Conservation (phyloP, 2,113 vertebrate species). For the Microcebus griseorufus region DNA sequence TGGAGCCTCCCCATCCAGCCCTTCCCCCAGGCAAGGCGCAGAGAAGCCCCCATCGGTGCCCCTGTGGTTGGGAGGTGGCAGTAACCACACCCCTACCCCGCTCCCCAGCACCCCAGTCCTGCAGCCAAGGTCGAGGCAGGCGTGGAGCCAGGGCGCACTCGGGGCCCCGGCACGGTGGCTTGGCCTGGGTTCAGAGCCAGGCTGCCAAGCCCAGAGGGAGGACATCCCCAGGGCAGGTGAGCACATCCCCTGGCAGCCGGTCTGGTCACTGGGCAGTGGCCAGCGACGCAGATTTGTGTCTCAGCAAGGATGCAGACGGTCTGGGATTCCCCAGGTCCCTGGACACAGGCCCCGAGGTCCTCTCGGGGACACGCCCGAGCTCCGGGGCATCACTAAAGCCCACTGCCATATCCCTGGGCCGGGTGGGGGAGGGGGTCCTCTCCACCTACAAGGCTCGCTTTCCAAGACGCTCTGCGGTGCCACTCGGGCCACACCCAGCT, state of each 20-base stretch:
- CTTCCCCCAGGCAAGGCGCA: not conserved
- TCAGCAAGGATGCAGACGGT: not conserved
- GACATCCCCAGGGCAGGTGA: not conserved
- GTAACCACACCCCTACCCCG: not conserved
- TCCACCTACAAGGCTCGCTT: not conserved
- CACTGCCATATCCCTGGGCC: accelerated
- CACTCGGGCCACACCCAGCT: not conserved
- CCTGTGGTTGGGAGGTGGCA: not conserved
- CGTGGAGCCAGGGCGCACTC: not conserved
- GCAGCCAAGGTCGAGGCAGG: not conserved
- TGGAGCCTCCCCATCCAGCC: accelerated
- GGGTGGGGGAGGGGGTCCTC: accelerated
- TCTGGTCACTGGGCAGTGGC: not conserved
- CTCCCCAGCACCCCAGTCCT: not conserved
- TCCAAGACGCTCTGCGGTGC: not conserved
- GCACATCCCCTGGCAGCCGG: not conserved
- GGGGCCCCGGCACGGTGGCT: not conserved
- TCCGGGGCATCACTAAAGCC: accelerated
- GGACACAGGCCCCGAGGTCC: not conserved
- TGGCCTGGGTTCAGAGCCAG: not conserved
- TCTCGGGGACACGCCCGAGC: accelerated
- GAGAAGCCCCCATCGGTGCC: accelerated
- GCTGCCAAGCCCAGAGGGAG: not conserved
- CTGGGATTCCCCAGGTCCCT: not conserved
- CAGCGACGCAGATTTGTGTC: not conserved